Conservation (phyloP, 2,797 vertebrate species). For the Acrossocheilus wenchowensis region DNA sequence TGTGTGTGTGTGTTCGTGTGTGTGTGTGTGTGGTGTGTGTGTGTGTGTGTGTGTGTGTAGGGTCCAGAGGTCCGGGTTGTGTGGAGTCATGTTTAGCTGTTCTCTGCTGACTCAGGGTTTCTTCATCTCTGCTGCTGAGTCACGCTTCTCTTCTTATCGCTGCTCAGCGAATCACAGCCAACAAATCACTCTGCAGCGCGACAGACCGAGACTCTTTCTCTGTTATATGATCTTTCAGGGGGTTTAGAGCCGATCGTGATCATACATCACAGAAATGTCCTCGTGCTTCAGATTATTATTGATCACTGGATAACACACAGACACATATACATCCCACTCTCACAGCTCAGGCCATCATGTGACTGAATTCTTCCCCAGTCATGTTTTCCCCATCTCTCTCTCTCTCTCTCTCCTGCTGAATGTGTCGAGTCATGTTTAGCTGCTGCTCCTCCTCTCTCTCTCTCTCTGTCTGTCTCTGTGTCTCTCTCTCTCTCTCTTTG, state of each 20-base stretch:
- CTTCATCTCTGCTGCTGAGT: constrained; percentile 28
- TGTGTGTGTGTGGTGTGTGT: no score
- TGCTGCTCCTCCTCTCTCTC: constrained; percentile 6
- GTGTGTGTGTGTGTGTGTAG: not conserved
- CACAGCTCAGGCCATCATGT: not conserved
- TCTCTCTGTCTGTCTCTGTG: constrained; percentile 56
- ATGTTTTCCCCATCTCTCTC: constrained; percentile 51
- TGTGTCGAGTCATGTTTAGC: constrained; percentile 73
- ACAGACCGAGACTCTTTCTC: not conserved
- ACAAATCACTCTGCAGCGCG: not conserved
- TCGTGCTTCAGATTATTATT: not conserved
- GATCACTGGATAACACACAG: not conserved
- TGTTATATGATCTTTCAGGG: not conserved
- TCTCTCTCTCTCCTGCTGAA: constrained; percentile 37
- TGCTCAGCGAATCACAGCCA: not conserved
- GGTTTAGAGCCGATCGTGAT: not conserved
- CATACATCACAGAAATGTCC: no score
- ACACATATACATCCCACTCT: not conserved
- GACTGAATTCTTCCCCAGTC: not conserved
- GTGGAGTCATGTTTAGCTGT: constrained; percentile 29
- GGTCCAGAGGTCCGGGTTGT: not conserved
- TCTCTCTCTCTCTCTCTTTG: constrained; percentile 11
- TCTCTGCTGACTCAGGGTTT: constrained; percentile 32
- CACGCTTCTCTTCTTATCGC: constrained; percentile 37
- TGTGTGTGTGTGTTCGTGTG: no score